Base-by-base conservation (phyloP, 2,113 vertebrate species). In the Apodemus speciosus region DNA sequence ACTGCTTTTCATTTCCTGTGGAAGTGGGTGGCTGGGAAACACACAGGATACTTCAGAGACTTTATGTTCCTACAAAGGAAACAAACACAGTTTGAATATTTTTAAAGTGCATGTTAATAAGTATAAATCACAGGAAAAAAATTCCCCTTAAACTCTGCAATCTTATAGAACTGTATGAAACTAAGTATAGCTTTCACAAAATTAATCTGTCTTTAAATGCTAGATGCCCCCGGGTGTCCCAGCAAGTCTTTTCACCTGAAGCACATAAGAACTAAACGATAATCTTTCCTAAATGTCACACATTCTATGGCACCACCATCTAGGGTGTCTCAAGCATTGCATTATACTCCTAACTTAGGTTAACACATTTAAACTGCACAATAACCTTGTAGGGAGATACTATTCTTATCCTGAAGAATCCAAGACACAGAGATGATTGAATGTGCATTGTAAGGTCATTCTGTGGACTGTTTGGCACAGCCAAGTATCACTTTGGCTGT, bases 1-100 rank as follows among this genome's bases (percentile, higher is more conserved):
- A 32, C 88, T 71, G 2, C 69, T 88, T n/a, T 66, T 56, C 6
- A 4, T 53, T 89, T 92, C 25, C 18, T 2, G 27, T 68, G 49
- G 18, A 43, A 56, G 30, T 21, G 35, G 32, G 56, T 0, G 1
- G 16, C 32, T 38, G 30, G 76, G 49, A 72, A 71, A 27, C 1
- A 0, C 51, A 73, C 64, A 53, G 51, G 69, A 1, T 18, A 13
- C 62, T 71, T 87, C 69, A 58, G 91, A 95, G 66, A 51, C 38
- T 73, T 40, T 79, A 89, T 40, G 30, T 71, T 76, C 53, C 7
- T 88, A 56, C 7, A 25, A 92, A 77, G 30, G 40, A 79, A 73
- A 64, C 69, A 93, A 91, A 92, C 21, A 79, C 51, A 88, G 68
- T 46, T n/a, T 58, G 56, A 94, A 60, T 75, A 75, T 94, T 71